These are phyloP conservation scores for Yoshiicerus persimilis DNA, from an alignment of 1,140 invertebrate species.

Conservation along the genomic window DNA sequence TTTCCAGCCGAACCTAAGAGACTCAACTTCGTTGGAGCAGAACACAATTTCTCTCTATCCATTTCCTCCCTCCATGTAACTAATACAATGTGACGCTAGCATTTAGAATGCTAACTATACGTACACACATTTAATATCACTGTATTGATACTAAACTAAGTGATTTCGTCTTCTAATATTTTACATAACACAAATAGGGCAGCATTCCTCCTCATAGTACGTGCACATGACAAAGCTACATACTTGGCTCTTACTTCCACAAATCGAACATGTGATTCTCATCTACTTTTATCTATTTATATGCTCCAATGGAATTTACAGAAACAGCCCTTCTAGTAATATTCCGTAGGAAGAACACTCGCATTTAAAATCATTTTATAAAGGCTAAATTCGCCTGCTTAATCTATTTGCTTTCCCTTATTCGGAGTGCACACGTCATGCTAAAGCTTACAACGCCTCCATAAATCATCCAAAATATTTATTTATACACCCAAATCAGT, in stretches of 20 bases:
- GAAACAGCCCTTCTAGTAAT: not conserved
- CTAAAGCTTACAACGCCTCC: too few species aligned
- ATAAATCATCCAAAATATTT: not conserved
- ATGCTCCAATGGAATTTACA: not conserved
- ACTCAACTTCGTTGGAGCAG: not conserved
- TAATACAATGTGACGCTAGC: not conserved
- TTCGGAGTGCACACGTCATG: too few species aligned
- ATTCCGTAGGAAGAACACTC: not conserved
- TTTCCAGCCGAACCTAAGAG: not conserved
- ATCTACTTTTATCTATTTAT: not conserved
- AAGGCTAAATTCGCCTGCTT: too few species aligned
- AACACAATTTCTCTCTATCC: not conserved
- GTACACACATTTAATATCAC: not conserved
- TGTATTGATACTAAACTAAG: not conserved
- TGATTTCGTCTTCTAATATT: not conserved
- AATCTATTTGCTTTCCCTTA: not conserved
- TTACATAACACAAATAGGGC: not conserved
- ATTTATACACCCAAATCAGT: too few species aligned
- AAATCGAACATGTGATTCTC: not conserved
- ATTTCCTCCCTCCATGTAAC: not conserved
- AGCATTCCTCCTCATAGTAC: not conserved
- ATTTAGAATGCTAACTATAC: not conserved
- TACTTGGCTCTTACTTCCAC: not conserved
- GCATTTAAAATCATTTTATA: not conserved
- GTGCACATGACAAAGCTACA: not conserved